These are phyloP conservation scores for Eospalax fontanierii DNA, from an alignment of 2,797 vertebrate species.

Conservation along the genomic window DNA sequence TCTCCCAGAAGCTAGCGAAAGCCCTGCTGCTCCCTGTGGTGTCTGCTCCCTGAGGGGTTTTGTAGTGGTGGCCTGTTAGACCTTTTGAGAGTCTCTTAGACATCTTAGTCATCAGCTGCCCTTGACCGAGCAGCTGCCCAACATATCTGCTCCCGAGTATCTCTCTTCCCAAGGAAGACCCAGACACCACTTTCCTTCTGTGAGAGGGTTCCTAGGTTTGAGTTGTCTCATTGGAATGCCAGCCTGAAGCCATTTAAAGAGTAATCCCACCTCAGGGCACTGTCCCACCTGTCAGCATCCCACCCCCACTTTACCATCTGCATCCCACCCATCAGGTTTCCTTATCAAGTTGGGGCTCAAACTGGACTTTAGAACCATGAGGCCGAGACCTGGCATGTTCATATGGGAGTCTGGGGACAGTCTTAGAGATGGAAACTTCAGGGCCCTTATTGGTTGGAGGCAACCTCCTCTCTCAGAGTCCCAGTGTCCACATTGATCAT, in stretches of 20 bases:
- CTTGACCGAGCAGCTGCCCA: fast-evolving
- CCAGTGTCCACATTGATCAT: fast-evolving
- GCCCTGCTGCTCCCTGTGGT: no score
- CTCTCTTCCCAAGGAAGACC: background rate
- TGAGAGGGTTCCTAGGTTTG: fast-evolving
- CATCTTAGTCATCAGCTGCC: background rate
- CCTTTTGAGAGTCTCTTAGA: fast-evolving
- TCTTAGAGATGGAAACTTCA: fast-evolving
- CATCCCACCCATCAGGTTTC: fast-evolving
- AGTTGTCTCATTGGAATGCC: no score
- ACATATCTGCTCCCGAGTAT: background rate
- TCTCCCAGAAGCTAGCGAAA: background rate
- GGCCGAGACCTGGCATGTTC: background rate
- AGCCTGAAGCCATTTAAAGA: fast-evolving
- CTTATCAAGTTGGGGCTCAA: background rate
- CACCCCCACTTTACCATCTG: background rate
- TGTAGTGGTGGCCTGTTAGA: fast-evolving
- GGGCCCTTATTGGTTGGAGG: background rate
- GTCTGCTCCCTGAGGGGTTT: background rate
- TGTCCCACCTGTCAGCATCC: background rate
- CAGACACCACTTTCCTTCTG: background rate
- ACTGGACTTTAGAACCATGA: fast-evolving
- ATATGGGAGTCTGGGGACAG: fast-evolving
- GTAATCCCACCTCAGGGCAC: background rate
- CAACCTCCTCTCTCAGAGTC: background rate